Percentiles rank a stretch among this genome's conserved stretches.
Evolutionary conservation across 1,140 invertebrate species (phyloP).

Genomic region (Acromyrmex heyeri): DNA sequence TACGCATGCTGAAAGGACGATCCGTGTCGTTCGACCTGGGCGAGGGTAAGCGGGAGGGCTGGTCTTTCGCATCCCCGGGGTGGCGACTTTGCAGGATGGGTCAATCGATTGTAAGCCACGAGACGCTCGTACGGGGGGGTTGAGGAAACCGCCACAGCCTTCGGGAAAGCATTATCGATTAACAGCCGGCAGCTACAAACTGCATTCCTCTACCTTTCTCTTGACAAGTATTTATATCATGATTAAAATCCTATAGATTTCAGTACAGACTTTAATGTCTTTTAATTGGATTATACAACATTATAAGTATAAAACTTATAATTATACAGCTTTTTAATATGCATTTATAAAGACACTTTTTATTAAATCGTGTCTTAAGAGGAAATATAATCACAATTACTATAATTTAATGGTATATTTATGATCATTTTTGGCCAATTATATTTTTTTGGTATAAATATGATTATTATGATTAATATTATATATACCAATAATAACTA

Average conservation of each 20-base stretch:
- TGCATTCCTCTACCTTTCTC: background rate
- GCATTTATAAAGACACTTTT: too few species aligned
- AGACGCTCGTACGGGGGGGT: slow-evolving; percentile 4
- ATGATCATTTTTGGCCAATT: too few species aligned
- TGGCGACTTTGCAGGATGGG: slow-evolving; percentile 36
- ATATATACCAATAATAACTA: too few species aligned
- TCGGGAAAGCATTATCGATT: background rate
- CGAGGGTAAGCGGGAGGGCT: slow-evolving; percentile 56
- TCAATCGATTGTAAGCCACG: slow-evolving; percentile 53
- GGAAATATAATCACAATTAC: too few species aligned
- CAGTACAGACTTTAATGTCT: background rate
- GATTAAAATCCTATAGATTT: background rate
- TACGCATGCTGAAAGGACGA: slow-evolving; percentile 68
- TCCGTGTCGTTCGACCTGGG: slow-evolving; percentile 41
- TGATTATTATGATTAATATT: too few species aligned
- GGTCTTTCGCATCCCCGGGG: slow-evolving; percentile 24
- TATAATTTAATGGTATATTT: too few species aligned
- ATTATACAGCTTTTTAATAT: background rate
- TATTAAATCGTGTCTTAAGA: too few species aligned
- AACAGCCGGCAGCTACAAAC: background rate
- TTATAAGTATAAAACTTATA: background rate
- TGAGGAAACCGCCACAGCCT: background rate
- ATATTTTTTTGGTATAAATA: too few species aligned
- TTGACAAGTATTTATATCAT: background rate
- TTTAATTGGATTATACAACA: background rate